These are phyloP conservation scores for Phrynosoma platyrhinos DNA, from an alignment of 2,113 vertebrate species.

Conservation along the genomic window DNA sequence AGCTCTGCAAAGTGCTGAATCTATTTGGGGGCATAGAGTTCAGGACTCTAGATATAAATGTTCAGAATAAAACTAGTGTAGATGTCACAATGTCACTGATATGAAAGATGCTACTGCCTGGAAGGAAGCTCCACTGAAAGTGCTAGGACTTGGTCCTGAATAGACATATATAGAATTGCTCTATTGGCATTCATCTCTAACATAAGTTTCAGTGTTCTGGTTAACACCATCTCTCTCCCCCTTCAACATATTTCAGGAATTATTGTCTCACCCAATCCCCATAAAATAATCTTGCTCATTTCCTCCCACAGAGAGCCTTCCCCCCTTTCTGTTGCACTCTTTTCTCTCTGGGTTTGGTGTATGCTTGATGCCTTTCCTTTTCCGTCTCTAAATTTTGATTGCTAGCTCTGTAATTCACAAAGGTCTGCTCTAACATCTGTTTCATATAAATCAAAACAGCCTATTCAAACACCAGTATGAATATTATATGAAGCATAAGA, in stretches of 20 bases:
- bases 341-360: conserved; percentile 6
- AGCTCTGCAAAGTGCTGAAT: too few relatives aligned
- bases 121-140: too few relatives aligned
- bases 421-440: conserved; percentile 42
- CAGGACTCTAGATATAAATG: too few relatives aligned
- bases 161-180: background rate
- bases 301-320: background rate
- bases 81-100: too few relatives aligned
- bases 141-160: too few relatives aligned
- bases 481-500: conserved; percentile 40
- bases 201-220: background rate
- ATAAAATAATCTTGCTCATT: background rate
- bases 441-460: conserved; percentile 41
- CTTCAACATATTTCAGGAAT: background rate
- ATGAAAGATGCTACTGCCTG: too few relatives aligned
- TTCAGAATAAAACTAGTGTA: too few relatives aligned
- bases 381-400: conserved; percentile 33
- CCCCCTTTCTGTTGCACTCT: background rate
- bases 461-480: conserved; percentile 28
- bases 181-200: background rate
- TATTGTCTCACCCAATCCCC: background rate
- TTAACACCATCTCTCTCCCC: background rate
- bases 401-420: conserved; percentile 32
- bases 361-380: conserved; percentile 4
- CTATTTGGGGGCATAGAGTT: too few relatives aligned